Conservation (phyloP, 1,140 invertebrate genomes). For the Lasioglossum albipes region DNA sequence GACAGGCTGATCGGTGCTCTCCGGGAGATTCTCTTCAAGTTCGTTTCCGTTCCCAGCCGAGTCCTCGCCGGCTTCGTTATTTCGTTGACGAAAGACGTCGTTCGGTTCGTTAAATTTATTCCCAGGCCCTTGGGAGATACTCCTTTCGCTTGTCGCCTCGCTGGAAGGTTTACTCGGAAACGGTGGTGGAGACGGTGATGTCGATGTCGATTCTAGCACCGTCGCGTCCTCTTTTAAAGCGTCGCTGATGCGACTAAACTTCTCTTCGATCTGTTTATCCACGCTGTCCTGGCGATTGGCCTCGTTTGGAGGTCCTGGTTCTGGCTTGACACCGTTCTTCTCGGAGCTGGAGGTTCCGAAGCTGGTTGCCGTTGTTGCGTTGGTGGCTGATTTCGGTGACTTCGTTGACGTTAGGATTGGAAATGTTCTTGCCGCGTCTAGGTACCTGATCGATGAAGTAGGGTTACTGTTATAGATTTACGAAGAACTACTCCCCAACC, state of each 20-base stretch:
- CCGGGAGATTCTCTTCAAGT: neutral
- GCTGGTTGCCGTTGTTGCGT: neutral
- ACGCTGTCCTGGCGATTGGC: conserved; percentile 35
- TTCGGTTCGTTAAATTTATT: neutral
- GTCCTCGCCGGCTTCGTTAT: neutral
- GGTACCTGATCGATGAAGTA: neutral
- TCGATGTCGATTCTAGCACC: neutral
- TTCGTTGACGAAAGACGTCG: neutral
- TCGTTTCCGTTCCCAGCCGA: neutral
- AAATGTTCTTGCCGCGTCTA: neutral
- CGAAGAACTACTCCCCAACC: too few species aligned
- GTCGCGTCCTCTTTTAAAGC: conserved; percentile 52
- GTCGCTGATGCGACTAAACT: conserved; percentile 61
- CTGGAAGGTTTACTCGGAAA: too few species aligned
- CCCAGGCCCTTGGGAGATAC: too few species aligned
- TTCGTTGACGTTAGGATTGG: too few species aligned
- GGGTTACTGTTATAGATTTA: too few species aligned
- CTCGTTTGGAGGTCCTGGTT: neutral
- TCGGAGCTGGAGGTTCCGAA: too few species aligned
- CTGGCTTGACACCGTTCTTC: too few species aligned
- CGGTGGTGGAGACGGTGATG: too few species aligned
- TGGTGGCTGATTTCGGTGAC: neutral
- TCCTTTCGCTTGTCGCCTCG: neutral
- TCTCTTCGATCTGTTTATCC: conserved; percentile 64
- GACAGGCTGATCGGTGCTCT: neutral